Evolutionary conservation across 2,888 invertebrate species (phyloP), one percentile per base, ranked within the genome.

Genomic region (Ectemnius continuus): DNA sequence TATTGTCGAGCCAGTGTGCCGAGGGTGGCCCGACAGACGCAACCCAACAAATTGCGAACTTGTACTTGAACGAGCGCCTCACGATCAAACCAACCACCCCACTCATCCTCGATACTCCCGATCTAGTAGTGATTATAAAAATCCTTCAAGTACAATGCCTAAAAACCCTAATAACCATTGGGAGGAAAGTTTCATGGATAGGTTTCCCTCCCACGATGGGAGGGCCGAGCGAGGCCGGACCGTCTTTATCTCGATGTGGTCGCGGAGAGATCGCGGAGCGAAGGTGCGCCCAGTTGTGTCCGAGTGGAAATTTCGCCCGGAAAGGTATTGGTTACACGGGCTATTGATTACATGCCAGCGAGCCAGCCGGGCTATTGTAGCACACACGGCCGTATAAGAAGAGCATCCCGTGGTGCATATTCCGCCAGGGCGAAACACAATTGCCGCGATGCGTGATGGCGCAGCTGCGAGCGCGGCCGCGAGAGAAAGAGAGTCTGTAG

Each of bases 381-480:
- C 52, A 52, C 52, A 52, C 52, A 52, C 16, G 4, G 52, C 52
- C 14, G 52, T 52, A 16, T 16, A 16, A 52, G 52, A 16, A 14
- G 52, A 52, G 52, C 14, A 52, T 52, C 36, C 16, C 52, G 52
- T 5, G 52, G 14, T 52, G 52, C 16, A 52, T 52, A 52, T 52
- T 52, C 52, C 52, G 16, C 52, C 52, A 11, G 6, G 52, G 61
- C 59, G 65, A 68, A 68, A 68, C 46, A 63, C 61, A 73, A 73
- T 75, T 62, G 61, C 58, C 65, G 52, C 16, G 61, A 36, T 47
- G 61, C 47, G 67, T 45, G 57, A 45, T 62, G 68, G 11, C 59
- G 20, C 76, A 76, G 76, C 76, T 76, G 76, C 75, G 61, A 28
- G 63, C 48, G 67, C 14, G 45, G 28, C 61, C 48, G 67, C 14